A percentile compares a stretch with the other conserved stretches of the same genome.
Conservation (phyloP, 2,797 vertebrate species). For the Syngnathus acus region DNA sequence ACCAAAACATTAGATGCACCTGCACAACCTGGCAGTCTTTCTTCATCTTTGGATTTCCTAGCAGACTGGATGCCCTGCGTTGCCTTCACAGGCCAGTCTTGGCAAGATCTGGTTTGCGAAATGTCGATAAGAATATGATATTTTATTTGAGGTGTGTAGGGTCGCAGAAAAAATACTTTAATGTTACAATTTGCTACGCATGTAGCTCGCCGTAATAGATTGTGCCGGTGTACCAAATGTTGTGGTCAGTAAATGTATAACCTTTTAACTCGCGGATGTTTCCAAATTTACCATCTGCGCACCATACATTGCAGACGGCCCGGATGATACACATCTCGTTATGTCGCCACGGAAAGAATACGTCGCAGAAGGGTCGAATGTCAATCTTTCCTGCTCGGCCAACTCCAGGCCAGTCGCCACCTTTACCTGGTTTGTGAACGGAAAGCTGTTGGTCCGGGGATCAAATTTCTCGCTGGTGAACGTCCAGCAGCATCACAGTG, state of each 20-base stretch:
- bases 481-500: constrained; percentile 33
- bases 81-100: background rate
- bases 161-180: background rate
- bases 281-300: background rate
- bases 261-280: too few species aligned
- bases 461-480: constrained; percentile 29
- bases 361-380: constrained; percentile 23
- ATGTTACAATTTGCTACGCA: background rate
- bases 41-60: background rate
- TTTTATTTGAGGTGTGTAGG: background rate
- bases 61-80: background rate
- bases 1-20: background rate
- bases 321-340: background rate
- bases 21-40: background rate
- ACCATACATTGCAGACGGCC: background rate
- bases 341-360: background rate
- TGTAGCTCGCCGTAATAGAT: background rate
- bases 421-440: constrained; percentile 44
- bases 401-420: constrained; percentile 33
- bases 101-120: background rate
- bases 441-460: constrained; percentile 1
- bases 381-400: constrained; percentile 39
- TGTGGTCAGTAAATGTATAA: background rate
- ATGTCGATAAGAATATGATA: background rate
- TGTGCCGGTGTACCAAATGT: background rate